A percentile compares a stretch with the other conserved stretches of the same genome.
These are phyloP conservation scores for Danio choprae DNA, from an alignment of 2,797 vertebrate species.

Conservation along the genomic window DNA sequence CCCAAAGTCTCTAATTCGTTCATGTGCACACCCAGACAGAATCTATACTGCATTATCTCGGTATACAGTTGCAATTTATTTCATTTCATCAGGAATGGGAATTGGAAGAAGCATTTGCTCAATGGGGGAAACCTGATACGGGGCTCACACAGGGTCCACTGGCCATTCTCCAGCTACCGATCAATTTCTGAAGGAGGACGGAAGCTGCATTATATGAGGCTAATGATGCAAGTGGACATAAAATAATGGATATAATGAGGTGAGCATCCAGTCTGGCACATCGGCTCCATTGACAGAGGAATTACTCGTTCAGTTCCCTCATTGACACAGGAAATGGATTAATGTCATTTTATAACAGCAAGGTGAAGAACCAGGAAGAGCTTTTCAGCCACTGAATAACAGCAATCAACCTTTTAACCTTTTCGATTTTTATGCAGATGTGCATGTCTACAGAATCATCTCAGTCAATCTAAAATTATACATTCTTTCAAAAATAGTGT, in stretches of 20 bases:
- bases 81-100: constrained; percentile 33
- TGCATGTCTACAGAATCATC: no score
- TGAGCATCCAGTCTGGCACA: constrained; percentile 28
- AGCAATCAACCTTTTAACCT: neutral
- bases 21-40: constrained; percentile 8
- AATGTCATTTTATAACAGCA: constrained; percentile 37
- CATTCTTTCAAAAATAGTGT: no score
- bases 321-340: constrained; percentile 48
- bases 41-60: constrained; percentile 32
- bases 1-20: neutral
- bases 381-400: constrained; percentile 17
- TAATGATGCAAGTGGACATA: constrained; percentile 49
- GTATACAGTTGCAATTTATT: constrained; percentile 57
- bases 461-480: no score
- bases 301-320: constrained; percentile 47
- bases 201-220: constrained; percentile 47
- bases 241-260: constrained; percentile 47
- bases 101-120: constrained; percentile 25
- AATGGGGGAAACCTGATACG: constrained; percentile 53
- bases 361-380: constrained; percentile 24
- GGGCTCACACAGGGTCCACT: constrained; percentile 17
- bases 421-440: no score
- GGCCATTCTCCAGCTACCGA: constrained; percentile 51
- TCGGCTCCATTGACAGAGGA: constrained; percentile 46
- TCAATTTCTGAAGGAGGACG: constrained; percentile 48